phyloP scores from a whole-genome alignment of 1,140 invertebrate genomes.

The Amphibalanus amphitrite region DNA sequence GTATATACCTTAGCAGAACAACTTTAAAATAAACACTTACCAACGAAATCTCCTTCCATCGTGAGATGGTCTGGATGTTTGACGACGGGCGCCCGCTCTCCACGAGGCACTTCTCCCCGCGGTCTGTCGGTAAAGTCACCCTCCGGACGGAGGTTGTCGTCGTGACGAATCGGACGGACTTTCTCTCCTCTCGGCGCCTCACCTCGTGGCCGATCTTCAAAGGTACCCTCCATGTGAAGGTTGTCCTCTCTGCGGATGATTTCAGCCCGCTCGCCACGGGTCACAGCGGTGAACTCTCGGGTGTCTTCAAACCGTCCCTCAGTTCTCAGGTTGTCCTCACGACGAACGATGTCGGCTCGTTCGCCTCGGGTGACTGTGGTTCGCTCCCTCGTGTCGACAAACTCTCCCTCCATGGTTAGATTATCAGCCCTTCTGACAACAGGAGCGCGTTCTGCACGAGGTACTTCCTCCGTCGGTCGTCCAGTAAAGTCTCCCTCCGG shows the following conservation, averaged over 20 bases:
- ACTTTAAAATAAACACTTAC: too few species aligned
- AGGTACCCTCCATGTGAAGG: too few species aligned
- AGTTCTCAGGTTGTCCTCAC: constrained; percentile 36
- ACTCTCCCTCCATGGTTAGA: constrained; percentile 16
- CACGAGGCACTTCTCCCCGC: too few species aligned
- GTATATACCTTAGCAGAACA: too few species aligned
- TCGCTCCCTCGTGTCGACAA: constrained; percentile 17
- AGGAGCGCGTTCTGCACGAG: constrained; percentile 24
- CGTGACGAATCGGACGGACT: too few species aligned
- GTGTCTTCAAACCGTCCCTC: constrained; percentile 32
- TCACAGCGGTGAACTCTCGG: constrained; percentile 9
- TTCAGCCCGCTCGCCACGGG: constrained; percentile 12
- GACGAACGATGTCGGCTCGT: constrained; percentile 19
- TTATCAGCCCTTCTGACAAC: constrained; percentile 21
- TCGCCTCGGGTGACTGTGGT: constrained; percentile 28
- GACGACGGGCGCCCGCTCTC: too few species aligned
- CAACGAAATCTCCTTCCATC: too few species aligned
- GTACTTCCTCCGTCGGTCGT: not conserved
- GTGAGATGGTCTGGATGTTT: too few species aligned
- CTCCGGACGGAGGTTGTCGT: too few species aligned
- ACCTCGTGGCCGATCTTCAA: too few species aligned
- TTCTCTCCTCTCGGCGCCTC: too few species aligned
- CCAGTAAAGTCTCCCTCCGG: constrained; percentile 11
- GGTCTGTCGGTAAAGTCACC: too few species aligned
- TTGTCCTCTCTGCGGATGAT: constrained; percentile 6